Evolutionary conservation across 2,113 vertebrate genomes (phyloP).

Genomic region (Elephas maximus): DNA sequence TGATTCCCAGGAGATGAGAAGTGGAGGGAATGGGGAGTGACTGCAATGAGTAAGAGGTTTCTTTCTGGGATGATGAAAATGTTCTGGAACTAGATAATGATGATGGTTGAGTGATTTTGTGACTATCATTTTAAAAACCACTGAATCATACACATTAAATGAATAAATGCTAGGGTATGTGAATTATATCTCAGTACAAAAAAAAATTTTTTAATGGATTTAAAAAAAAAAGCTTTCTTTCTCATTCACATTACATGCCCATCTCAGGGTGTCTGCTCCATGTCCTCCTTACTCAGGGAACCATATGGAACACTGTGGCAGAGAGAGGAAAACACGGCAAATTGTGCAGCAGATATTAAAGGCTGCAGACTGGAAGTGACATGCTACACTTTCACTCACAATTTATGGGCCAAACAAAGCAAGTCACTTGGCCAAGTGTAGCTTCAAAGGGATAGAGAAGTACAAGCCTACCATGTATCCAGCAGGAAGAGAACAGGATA

Average conservation of each 20-base stretch:
- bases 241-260: neutral
- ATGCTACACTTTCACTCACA: no score
- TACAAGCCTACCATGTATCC: neutral
- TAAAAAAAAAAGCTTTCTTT: neutral
- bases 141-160: neutral
- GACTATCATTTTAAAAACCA: neutral
- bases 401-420: neutral
- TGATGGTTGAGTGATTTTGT: neutral
- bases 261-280: neutral
- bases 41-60: rapidly evolving
- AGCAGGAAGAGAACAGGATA: neutral
- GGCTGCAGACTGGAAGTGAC: neutral
- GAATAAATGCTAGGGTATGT: neutral
- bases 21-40: neutral
- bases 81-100: neutral
- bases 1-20: neutral
- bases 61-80: neutral
- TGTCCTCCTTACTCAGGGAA: neutral
- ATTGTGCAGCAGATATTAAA: neutral
- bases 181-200: neutral
- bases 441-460: neutral
- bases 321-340: neutral
- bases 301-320: neutral
- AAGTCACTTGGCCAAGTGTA: neutral
- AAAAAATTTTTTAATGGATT: neutral